phyloP scores from a whole-genome alignment of 2,113 vertebrate genomes.

The Strix uralensis region DNA sequence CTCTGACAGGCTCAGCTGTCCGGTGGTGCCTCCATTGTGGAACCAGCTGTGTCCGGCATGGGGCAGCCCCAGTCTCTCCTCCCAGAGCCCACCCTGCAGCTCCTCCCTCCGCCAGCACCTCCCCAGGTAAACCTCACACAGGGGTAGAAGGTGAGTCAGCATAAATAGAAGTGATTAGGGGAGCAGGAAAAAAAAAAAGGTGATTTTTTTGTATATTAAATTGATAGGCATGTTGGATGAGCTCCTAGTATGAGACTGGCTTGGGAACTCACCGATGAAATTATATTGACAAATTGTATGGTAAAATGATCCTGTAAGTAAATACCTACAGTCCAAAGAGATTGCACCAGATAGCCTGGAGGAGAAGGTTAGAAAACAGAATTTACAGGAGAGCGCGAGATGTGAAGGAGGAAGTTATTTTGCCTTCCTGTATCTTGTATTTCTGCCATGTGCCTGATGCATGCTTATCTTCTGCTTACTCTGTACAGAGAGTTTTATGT shows the following conservation, averaged over 20 bases:
- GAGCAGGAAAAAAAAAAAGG: background rate
- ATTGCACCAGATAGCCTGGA: background rate
- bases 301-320: background rate
- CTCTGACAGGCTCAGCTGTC: background rate
- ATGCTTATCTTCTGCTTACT: background rate
- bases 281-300: background rate
- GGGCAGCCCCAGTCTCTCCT: background rate
- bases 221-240: background rate
- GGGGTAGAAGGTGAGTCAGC: too few relatives aligned
- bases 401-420: background rate
- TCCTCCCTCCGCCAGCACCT: rapidly evolving
- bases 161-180: background rate
- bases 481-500: background rate
- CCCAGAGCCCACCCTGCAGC: background rate
- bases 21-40: background rate
- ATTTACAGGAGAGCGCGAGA: background rate
- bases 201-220: background rate
- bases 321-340: background rate
- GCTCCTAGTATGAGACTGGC: background rate
- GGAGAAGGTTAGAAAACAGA: background rate
- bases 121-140: rapidly evolving
- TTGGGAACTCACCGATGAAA: background rate
- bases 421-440: background rate
- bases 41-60: rapidly evolving
- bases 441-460: background rate